Evolutionary conservation across 2,888 invertebrate genomes (phyloP).

Genomic region (Iselma pallidipennis): DNA sequence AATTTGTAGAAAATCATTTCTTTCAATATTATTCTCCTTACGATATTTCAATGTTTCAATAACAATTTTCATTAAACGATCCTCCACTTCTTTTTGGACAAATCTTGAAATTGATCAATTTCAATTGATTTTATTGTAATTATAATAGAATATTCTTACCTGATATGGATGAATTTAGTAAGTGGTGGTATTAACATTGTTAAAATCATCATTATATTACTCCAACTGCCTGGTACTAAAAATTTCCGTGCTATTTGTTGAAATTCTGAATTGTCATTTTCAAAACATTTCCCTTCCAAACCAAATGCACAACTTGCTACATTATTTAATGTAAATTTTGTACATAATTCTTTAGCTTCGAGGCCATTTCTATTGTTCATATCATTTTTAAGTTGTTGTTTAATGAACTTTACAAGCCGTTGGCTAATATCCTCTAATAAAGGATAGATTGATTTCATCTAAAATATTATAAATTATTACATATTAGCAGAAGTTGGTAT

Average conservation of each 20-base stretch:
- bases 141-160: conserved; percentile 5
- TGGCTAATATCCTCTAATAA: conserved; percentile 55
- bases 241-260: conserved; percentile 35
- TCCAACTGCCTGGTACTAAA: conserved; percentile 18
- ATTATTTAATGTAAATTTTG: conserved; percentile 49
- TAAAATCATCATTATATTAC: conserved; percentile 15
- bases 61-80: conserved; percentile 47
- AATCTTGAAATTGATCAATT: conserved; percentile 10
- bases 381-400: conserved; percentile 43
- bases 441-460: conserved; percentile 58
- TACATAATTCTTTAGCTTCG: conserved; percentile 51
- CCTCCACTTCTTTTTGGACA: conserved; percentile 31
- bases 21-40: conserved; percentile 48
- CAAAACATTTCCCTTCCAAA: conserved; percentile 53
- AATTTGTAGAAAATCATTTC: conserved; percentile 56
- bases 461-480: conserved; percentile 20
- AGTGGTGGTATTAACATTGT: conserved; percentile 19
- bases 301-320: conserved; percentile 58
- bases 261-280: conserved; percentile 38
- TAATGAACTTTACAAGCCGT: conserved; percentile 53
- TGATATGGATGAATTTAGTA: conserved; percentile 12
- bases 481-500: too few species aligned
- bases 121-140: neutral
- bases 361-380: conserved; percentile 27
- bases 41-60: conserved; percentile 49